phyloP scores from a whole-genome alignment of 1,140 invertebrate genomes.

The Zaprionus kolodkinae region DNA sequence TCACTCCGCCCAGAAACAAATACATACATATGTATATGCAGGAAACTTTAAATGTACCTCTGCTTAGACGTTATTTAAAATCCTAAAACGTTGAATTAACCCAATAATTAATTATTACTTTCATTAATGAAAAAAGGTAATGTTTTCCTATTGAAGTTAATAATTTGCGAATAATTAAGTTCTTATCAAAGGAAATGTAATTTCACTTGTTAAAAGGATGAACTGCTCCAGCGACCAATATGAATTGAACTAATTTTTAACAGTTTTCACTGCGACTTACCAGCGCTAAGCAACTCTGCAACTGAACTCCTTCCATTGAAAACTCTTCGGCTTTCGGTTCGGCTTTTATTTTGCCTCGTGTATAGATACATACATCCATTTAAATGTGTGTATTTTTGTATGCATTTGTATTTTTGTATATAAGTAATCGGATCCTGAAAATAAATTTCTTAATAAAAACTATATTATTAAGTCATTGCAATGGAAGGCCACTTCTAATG shows the following conservation, averaged over 20 bases:
- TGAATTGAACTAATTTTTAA: neutral
- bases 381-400: neutral
- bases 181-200: neutral
- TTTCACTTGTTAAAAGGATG: neutral
- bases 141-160: neutral
- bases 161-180: neutral
- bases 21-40: too few relatives aligned
- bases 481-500: too few relatives aligned
- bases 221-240: neutral
- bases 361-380: neutral
- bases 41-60: too few relatives aligned
- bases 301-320: neutral
- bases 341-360: neutral
- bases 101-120: neutral
- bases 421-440: too few relatives aligned
- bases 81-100: neutral
- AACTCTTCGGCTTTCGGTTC: neutral
- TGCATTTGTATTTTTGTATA: neutral
- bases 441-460: too few relatives aligned
- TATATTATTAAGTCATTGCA: too few relatives aligned
- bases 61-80: too few relatives aligned
- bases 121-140: neutral
- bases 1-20: too few relatives aligned
- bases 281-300: neutral
- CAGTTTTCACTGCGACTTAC: neutral